Percentiles rank a stretch among this genome's conserved stretches.
Evolutionary conservation across 2,113 vertebrate genomes (phyloP).

Genomic region (Silurus glanis): DNA sequence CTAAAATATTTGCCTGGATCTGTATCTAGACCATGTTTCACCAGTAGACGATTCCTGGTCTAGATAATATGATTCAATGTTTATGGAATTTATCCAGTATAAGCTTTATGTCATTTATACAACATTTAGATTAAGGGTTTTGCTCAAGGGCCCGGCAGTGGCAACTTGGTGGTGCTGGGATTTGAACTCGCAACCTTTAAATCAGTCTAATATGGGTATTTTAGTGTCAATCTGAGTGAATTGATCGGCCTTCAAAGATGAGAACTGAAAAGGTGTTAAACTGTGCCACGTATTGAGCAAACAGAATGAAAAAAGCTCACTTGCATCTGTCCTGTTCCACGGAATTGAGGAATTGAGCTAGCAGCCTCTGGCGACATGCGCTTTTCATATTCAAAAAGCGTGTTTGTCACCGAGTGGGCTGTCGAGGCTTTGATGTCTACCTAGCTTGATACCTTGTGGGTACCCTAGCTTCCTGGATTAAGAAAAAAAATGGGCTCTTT

Average conservation of each 20-base stretch:
- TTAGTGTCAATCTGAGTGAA: neutral
- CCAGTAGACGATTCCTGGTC: neutral
- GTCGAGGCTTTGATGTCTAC: constrained; percentile 54
- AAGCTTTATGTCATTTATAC: no score
- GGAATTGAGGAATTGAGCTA: constrained; percentile 42
- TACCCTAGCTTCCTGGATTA: constrained; percentile 57
- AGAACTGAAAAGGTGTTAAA: constrained; percentile 33
- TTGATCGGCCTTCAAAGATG: neutral
- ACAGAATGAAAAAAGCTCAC: neutral
- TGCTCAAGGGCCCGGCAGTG: no score
- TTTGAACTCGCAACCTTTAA: no score
- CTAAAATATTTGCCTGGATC: neutral
- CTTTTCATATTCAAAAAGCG: constrained; percentile 45
- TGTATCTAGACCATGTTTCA: neutral
- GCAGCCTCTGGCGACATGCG: constrained; percentile 49
- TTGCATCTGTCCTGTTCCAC: constrained; percentile 23
- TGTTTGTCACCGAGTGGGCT: constrained; percentile 56
- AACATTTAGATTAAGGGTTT: no score
- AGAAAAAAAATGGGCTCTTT: constrained; percentile 26
- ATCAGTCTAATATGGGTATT: neutral
- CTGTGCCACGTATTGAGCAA: constrained; percentile 26
- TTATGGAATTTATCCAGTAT: no score
- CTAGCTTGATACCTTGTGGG: constrained; percentile 51
- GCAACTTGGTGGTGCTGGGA: no score
- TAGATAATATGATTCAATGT: neutral